Conservation (phyloP, 2,797 vertebrate genomes). For the Pipistrellus kuhlii region DNA sequence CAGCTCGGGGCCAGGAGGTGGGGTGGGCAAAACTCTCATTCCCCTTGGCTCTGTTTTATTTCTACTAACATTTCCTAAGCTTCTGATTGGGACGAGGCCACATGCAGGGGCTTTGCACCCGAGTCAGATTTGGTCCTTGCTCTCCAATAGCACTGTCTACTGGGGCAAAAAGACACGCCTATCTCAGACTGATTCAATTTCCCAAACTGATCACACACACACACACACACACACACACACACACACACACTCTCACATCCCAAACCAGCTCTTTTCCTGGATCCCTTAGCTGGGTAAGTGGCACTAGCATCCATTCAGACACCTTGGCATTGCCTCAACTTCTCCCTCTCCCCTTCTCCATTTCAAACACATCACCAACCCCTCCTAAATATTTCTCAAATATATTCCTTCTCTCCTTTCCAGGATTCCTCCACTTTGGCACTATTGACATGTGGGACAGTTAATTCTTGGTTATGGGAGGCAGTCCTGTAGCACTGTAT, state of each 20-base stretch:
- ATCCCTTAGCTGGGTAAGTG: not conserved
- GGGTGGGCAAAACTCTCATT: not conserved
- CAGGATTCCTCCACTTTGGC: not conserved
- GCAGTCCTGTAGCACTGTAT: not conserved
- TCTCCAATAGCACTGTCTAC: not conserved
- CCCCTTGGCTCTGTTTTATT: not conserved
- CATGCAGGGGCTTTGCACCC: not conserved
- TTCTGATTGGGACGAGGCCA: not conserved
- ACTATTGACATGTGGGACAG: not conserved
- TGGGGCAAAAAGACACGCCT: not conserved
- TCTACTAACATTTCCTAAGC: not conserved
- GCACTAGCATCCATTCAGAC: not conserved
- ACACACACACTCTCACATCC: not conserved
- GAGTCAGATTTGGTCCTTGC: not conserved
- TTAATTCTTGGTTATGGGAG: not conserved
- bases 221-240: not conserved
- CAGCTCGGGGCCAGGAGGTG: not conserved
- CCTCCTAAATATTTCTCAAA: constrained; percentile 18
- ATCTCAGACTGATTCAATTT: not conserved
- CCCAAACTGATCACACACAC: not conserved
- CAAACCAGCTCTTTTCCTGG: not conserved
- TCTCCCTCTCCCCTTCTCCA: not conserved
- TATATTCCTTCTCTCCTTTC: not conserved
- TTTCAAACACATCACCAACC: not conserved
- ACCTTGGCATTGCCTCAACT: not conserved